Evolutionary conservation across 2,888 invertebrate species (phyloP), one percentile per base, ranked within the genome.

Genomic region (Augochlorella aurata): DNA sequence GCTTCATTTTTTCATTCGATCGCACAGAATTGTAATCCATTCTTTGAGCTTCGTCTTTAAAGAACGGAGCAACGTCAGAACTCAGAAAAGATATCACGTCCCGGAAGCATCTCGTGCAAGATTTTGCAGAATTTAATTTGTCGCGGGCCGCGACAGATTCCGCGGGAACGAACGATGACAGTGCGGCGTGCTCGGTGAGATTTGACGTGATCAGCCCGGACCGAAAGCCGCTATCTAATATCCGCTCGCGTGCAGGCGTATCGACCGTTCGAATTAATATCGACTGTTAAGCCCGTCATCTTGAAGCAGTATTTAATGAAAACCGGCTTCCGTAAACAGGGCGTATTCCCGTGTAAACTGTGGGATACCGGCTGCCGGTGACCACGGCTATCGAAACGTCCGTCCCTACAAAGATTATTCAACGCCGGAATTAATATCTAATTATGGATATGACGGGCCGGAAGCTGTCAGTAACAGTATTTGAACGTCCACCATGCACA

Each of bases 371-470:
- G 44, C 10, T 63, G 29, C 63, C 58, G 70, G 21, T 54, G 70
- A 45, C 7, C 38, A 14, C 14, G 21, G 67, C 54, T 80, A 81
- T 74, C 80, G 80, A 69, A 73, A 74, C 58, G 70, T 66, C n/a
- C 66, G 16, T 47, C 47, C 63, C 71, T 72, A 68, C 81, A 81
- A 74, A 74, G 81, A 74, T 81, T 70, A 81, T 82, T 77, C 76
- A 70, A 65, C 69, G 66, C 65, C 65, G 70, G 77, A 81, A 82
- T 82, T 82, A 82, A 82, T 82, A 82, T 83, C 82, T 83, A 83
- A 83, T 83, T 82, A 83, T 70, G 77, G 67, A 77, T 63, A 83
- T 72, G 82, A 68, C 77, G 45, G 70, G 47, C 58, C 70, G 81
- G 81, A 73, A 77, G 76, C 82, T 74, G 82, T 74, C 77, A 54